Percentiles rank a stretch among this genome's conserved stretches.
Evolutionary conservation across 2,797 vertebrate genomes (phyloP).

Genomic region (Pangasius macronema): DNA sequence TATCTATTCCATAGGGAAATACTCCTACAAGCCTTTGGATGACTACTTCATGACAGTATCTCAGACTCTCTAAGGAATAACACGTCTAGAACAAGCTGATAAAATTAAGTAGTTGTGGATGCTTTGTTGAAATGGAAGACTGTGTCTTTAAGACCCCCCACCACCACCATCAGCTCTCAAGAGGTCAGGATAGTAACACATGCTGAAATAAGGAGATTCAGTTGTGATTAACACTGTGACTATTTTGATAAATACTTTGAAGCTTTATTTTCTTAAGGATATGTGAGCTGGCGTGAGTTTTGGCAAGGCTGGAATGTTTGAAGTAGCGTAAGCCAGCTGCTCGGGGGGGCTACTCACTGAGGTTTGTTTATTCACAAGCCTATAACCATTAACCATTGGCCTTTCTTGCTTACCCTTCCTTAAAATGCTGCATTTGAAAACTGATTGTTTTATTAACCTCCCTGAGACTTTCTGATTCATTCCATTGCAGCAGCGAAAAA

Average conservation of each 20-base stretch:
- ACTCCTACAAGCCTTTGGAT: slow-evolving; percentile 7
- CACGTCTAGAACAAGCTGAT: slow-evolving; percentile 46
- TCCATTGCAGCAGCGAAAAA: slow-evolving; percentile 52
- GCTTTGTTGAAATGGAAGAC: slow-evolving; percentile 48
- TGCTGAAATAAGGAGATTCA: slow-evolving; percentile 59
- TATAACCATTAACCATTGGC: slow-evolving; percentile 52
- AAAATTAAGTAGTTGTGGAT: slow-evolving; percentile 36
- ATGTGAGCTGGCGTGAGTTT: slow-evolving; percentile 61
- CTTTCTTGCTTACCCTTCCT: slow-evolving; percentile 46
- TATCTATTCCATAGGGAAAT: slow-evolving; percentile 34
- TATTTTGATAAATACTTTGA: slow-evolving; percentile 66
- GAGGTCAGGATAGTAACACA: slow-evolving; percentile 54
- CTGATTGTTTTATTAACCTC: slow-evolving; percentile 56
- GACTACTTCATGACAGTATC: slow-evolving; percentile 27
- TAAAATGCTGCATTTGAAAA: slow-evolving; percentile 41
- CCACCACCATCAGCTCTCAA: slow-evolving; percentile 48
- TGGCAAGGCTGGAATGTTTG: slow-evolving; percentile 59
- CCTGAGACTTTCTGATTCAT: slow-evolving; percentile 11
- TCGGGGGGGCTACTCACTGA: slow-evolving; percentile 39
- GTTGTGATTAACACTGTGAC: slow-evolving; percentile 60
- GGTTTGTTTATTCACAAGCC: slow-evolving; percentile 62
- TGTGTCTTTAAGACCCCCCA: slow-evolving; percentile 48
- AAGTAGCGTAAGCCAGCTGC: slow-evolving; percentile 57
- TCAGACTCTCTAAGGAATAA: slow-evolving; percentile 40
- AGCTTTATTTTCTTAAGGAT: slow-evolving; percentile 65